Conservation (phyloP, 2,888 invertebrate species). For the Chrysomela aeneicollis region DNA sequence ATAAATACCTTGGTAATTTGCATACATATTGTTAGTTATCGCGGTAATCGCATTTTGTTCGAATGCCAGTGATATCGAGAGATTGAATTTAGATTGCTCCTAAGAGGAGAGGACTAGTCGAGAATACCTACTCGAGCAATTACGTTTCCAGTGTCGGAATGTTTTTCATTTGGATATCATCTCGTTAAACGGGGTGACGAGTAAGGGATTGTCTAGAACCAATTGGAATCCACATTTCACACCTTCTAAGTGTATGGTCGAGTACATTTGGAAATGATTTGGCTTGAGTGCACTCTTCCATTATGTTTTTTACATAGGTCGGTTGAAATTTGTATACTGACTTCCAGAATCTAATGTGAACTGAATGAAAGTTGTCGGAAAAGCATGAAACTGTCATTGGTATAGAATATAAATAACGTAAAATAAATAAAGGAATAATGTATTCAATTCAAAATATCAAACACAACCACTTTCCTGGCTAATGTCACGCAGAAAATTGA, state of each 20-base stretch:
- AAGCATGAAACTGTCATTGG: no score
- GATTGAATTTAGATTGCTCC: constrained; percentile 52
- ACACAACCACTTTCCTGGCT: no score
- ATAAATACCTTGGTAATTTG: constrained; percentile 52
- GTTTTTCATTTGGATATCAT: not conserved
- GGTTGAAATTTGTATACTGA: no score
- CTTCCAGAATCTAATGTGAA: no score
- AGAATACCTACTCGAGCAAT: constrained; percentile 18
- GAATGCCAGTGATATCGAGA: constrained; percentile 48
- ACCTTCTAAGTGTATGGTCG: not conserved
- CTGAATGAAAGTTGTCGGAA: no score
- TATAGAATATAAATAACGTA: no score
- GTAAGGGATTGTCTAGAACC: not conserved
- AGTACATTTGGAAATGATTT: not conserved
- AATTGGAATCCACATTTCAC: not conserved
- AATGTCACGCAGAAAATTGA: no score
- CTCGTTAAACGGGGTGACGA: not conserved
- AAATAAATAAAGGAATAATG: no score
- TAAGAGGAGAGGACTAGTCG: constrained; percentile 29
- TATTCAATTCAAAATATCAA: no score
- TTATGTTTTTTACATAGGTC: no score
- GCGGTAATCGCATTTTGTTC: constrained; percentile 50
- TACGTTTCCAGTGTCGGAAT: not conserved
- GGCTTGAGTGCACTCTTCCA: not conserved
- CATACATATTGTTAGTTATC: constrained; percentile 55